These are phyloP conservation scores for Mallotus villosus DNA, from an alignment of 2,797 vertebrate genomes.

Conservation along the genomic window DNA sequence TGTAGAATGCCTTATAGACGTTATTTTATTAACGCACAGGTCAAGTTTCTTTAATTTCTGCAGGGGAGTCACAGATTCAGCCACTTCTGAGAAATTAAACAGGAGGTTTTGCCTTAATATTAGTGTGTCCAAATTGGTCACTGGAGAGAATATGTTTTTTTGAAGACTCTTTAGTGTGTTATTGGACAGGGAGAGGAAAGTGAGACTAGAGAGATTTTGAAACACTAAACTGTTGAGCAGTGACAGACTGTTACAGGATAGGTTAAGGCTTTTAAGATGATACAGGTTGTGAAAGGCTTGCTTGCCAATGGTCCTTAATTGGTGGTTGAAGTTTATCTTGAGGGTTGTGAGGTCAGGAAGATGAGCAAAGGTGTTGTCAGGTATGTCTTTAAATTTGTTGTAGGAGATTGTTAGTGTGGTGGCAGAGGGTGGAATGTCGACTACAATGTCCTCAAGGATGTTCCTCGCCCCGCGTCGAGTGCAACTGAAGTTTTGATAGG, in stretches of 20 bases:
- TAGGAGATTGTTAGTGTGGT: slow-evolving; percentile 64
- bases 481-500: slow-evolving; percentile 61
- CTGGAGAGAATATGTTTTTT: slow-evolving; percentile 61
- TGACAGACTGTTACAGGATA: slow-evolving; percentile 66
- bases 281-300: slow-evolving; percentile 64
- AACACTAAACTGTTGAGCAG: slow-evolving; percentile 59
- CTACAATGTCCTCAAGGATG: slow-evolving; percentile 51
- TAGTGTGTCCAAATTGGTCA: slow-evolving; percentile 57
- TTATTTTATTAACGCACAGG: slow-evolving; percentile 66
- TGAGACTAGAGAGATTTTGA: slow-evolving; percentile 64
- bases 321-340: slow-evolving; percentile 54
- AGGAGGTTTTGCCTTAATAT: slow-evolving; percentile 62
- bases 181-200: slow-evolving; percentile 57
- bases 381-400: slow-evolving; percentile 47
- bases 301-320: slow-evolving; percentile 38
- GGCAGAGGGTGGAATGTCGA: slow-evolving; percentile 60
- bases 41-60: slow-evolving; percentile 53
- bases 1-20: slow-evolving; percentile 62
- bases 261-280: slow-evolving; percentile 66
- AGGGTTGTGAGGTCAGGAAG: slow-evolving; percentile 62
- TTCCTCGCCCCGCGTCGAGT: slow-evolving; percentile 33
- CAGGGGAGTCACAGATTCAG: slow-evolving; percentile 60
- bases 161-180: slow-evolving; percentile 66
- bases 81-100: slow-evolving; percentile 62
- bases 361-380: slow-evolving; percentile 55